phyloP scores from a whole-genome alignment of 1,140 invertebrate species.

The Grapholita molesta region DNA sequence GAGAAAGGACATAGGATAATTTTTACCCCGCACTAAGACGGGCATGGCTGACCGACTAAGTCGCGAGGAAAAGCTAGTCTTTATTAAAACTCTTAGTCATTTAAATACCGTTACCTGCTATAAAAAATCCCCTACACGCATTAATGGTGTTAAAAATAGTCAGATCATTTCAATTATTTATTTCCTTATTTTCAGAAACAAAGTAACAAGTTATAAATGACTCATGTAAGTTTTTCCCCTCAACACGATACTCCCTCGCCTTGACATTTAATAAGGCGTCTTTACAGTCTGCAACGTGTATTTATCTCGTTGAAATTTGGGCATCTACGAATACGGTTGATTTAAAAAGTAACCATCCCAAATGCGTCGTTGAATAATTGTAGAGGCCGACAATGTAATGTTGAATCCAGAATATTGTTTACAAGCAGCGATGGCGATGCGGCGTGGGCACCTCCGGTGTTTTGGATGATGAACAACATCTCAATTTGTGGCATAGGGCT shows the following conservation, averaged over 20 bases:
- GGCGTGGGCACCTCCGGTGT: constrained; percentile 35
- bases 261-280: constrained; percentile 24
- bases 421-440: neutral
- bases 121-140: neutral
- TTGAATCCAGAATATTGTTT: neutral
- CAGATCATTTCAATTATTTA: neutral
- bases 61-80: too few species aligned
- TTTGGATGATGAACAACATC: constrained; percentile 38
- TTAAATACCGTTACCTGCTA: neutral
- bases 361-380: constrained; percentile 45
- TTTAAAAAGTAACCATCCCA: constrained; percentile 43
- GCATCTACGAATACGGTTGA: constrained; percentile 36
- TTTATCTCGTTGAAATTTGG: constrained; percentile 23
- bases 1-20: too few species aligned
- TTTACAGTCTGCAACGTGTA: constrained; percentile 31
- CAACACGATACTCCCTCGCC: constrained; percentile 4
- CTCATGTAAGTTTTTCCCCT: neutral
- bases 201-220: neutral
- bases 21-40: too few species aligned
- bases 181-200: neutral
- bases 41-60: too few species aligned
- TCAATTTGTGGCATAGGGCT: constrained; percentile 50
- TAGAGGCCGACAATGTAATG: constrained; percentile 30
- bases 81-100: neutral
- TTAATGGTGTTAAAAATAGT: neutral